Conservation (phyloP, 1,140 invertebrate species). For the Solenopsis invicta region DNA sequence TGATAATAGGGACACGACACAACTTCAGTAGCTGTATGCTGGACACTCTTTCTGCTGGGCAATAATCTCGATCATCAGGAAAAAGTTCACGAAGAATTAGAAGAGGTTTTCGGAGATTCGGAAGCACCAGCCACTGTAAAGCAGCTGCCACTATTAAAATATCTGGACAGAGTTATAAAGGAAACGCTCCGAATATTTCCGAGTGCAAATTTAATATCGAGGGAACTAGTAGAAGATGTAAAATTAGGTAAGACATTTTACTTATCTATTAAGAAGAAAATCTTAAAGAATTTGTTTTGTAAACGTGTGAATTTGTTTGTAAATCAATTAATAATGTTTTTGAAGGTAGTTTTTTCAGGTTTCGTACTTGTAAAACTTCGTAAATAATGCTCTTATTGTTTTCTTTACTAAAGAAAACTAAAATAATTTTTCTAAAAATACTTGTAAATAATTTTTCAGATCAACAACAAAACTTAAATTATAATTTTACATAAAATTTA, state of each 20-base stretch:
- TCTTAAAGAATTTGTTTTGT: background rate
- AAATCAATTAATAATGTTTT: no score
- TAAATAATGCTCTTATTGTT: no score
- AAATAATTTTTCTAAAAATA: no score
- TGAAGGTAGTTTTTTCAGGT: background rate
- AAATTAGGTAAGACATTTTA: constrained; percentile 77
- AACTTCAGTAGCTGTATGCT: no score
- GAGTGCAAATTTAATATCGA: constrained; percentile 88
- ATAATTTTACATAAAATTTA: background rate
- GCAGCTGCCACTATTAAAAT: constrained; percentile 87
- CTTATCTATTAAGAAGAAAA: no score
- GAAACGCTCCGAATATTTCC: constrained; percentile 89
- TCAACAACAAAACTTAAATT: no score
- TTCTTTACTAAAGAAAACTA: no score
- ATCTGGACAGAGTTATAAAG: constrained; percentile 90
- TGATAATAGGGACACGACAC: no score
- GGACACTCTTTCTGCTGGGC: constrained; percentile 87
- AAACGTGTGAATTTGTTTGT: background rate
- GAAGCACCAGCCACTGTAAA: constrained; percentile 81
- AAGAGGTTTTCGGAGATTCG: constrained; percentile 87
- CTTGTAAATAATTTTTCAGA: no score
- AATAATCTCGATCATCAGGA: constrained; percentile 88
- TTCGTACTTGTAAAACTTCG: no score
- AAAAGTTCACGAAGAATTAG: constrained; percentile 89
- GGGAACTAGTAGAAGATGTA: constrained; percentile 84